Percentiles rank a stretch among this genome's conserved stretches.
These are phyloP conservation scores for Gymnorhina tibicen DNA, from an alignment of 2,113 vertebrate species.

Conservation along the genomic window DNA sequence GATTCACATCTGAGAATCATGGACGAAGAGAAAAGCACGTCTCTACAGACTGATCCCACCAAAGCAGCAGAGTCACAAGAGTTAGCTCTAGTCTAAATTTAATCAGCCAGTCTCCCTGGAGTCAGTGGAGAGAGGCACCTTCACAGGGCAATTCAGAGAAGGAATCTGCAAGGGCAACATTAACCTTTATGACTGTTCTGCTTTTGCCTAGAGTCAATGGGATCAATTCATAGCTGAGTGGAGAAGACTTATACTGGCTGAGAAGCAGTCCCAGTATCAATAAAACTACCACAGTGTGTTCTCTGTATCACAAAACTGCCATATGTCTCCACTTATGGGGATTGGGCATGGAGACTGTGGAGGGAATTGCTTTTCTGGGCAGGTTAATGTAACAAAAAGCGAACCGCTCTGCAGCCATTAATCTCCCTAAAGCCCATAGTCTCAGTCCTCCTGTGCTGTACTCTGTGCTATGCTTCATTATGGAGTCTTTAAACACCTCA, in stretches of 20 bases:
- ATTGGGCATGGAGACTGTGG: not conserved
- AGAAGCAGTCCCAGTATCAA: not conserved
- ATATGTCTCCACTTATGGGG: slow-evolving; percentile 18
- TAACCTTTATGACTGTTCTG: not conserved
- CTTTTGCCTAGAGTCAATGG: not conserved
- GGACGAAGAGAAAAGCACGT: not conserved
- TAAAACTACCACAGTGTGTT: not conserved
- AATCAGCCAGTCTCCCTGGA: not conserved
- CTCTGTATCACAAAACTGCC: not conserved
- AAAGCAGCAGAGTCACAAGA: not conserved
- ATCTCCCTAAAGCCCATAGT: slow-evolving; percentile 12
- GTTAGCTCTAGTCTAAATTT: not conserved
- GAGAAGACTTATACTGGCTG: not conserved
- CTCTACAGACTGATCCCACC: not conserved
- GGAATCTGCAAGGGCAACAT: not conserved
- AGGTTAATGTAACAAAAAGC: slow-evolving; percentile 39
- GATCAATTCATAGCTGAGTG: not conserved
- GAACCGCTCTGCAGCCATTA: not conserved
- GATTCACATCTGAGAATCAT: not conserved
- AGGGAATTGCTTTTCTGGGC: slow-evolving; percentile 12
- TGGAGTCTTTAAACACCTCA: slow-evolving; percentile 20
- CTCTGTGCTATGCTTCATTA: not conserved
- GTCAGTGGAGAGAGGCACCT: not conserved
- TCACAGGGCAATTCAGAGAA: not conserved
- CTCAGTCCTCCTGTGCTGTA: not conserved